Evolutionary conservation across 2,113 vertebrate species (phyloP).

Genomic region (Tautogolabrus adspersus): DNA sequence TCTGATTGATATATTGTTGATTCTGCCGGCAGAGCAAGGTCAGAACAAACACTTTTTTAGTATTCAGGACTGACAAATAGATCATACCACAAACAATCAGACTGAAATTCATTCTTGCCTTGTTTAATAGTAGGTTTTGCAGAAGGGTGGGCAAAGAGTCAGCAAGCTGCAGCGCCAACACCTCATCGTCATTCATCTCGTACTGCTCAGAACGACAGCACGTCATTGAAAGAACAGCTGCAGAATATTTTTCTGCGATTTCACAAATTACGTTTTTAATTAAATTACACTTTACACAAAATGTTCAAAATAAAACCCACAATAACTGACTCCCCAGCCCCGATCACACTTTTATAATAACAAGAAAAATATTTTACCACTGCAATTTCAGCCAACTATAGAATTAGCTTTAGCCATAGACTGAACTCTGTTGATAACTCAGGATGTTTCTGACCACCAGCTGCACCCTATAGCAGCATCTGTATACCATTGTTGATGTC

Average conservation of each 20-base stretch:
- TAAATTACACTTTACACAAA: too few species aligned
- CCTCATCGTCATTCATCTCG: neutral
- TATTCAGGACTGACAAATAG: conserved; percentile 2
- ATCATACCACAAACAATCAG: neutral
- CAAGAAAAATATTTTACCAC: neutral
- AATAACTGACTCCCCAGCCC: too few species aligned
- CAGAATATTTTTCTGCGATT: neutral
- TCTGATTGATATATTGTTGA: neutral
- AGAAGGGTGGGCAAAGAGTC: neutral
- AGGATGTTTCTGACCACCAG: neutral
- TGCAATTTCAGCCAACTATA: neutral
- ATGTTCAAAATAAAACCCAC: too few species aligned
- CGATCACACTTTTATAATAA: too few species aligned
- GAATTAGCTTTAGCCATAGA: neutral
- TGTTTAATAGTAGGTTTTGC: neutral
- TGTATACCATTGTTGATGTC: too few species aligned
- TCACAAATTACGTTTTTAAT: neutral
- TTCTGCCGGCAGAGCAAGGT: neutral
- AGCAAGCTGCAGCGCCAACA: neutral
- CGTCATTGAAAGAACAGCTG: neutral
- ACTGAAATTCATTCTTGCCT: neutral
- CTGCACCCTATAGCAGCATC: too few species aligned
- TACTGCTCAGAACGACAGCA: neutral
- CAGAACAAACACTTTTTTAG: neutral
- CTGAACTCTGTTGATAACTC: neutral